phyloP scores from a whole-genome alignment of 2,797 vertebrate species.

The Vireo griseus region DNA sequence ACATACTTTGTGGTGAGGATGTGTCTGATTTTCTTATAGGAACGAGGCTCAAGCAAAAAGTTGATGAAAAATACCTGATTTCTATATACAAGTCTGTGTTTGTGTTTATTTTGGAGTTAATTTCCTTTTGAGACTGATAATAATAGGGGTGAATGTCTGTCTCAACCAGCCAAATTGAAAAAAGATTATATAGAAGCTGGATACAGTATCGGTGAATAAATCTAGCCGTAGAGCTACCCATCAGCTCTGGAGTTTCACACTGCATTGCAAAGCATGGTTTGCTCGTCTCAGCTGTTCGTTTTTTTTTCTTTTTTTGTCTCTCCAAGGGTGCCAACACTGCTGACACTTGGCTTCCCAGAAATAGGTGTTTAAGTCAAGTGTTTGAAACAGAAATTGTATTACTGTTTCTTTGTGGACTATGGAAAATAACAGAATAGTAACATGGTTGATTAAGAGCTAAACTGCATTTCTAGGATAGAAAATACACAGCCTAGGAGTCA shows the following conservation, averaged over 20 bases:
- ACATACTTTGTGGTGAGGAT: background rate
- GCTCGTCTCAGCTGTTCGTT: background rate
- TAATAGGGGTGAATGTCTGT: background rate
- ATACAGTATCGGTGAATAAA: background rate
- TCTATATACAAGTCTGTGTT: background rate
- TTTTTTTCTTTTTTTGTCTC: accelerated
- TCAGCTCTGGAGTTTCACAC: background rate
- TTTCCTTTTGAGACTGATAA: background rate
- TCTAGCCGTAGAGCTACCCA: background rate
- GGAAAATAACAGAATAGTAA: background rate
- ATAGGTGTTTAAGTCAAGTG: conserved; percentile 1
- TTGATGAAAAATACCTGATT: background rate
- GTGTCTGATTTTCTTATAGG: background rate
- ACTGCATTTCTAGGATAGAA: background rate
- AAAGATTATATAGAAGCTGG: background rate
- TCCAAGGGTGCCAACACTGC: background rate
- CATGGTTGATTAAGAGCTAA: background rate
- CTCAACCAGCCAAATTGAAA: background rate
- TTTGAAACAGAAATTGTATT: conserved; percentile 42
- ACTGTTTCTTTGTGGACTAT: background rate
- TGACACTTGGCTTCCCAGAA: conserved; percentile 2
- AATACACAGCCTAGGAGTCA: background rate
- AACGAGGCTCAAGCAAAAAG: background rate
- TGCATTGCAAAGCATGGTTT: background rate
- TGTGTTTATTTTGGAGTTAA: background rate